Conservation (phyloP, 2,888 invertebrate species). For the Synergus gifuensis region DNA sequence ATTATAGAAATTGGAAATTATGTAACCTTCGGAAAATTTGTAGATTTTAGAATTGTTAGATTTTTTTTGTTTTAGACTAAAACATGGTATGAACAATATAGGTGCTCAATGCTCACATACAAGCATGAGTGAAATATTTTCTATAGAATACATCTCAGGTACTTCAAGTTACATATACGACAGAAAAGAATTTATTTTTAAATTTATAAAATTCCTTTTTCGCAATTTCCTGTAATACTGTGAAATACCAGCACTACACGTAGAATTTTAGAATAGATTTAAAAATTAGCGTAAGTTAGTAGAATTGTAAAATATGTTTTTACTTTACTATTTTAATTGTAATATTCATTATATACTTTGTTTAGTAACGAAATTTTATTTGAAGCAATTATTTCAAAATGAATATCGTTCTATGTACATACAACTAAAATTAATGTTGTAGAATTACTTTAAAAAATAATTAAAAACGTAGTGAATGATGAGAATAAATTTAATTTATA, state of each 20-base stretch:
- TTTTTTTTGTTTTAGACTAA: neutral
- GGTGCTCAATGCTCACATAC: too few species aligned
- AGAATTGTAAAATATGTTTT: neutral
- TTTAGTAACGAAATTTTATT: too few species aligned
- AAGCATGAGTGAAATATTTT: neutral
- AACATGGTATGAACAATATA: neutral
- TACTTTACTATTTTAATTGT: neutral
- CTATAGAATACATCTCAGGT: neutral
- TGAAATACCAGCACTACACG: neutral
- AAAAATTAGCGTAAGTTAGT: neutral
- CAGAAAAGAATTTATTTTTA: neutral
- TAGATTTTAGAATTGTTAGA: neutral
- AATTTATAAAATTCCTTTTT: neutral
- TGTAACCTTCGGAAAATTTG: neutral
- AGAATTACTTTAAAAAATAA: neutral
- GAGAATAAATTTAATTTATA: neutral
- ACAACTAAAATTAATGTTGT: too few species aligned
- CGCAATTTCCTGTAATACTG: neutral
- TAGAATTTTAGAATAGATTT: neutral
- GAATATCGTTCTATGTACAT: too few species aligned
- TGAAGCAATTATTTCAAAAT: too few species aligned
- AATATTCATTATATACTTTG: neutral
- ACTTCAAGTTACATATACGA: neutral
- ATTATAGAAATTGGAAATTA: too few species aligned
- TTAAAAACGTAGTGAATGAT: neutral